phyloP scores from a whole-genome alignment of 1,140 invertebrate genomes.

The Helicoverpa zea region DNA sequence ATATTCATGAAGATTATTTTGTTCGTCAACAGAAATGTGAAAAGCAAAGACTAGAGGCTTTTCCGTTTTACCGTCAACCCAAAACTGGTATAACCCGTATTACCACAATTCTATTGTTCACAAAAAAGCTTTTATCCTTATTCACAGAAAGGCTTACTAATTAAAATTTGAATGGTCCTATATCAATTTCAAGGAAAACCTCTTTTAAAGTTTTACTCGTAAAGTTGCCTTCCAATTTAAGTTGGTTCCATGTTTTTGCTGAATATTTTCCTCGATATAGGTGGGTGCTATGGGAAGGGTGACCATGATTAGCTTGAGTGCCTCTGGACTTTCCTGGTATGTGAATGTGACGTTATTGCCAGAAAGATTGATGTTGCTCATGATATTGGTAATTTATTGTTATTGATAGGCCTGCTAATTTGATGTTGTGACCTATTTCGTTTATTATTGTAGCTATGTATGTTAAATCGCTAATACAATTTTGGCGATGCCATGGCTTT shows the following conservation, averaged over 20 bases:
- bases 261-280: constrained; percentile 63
- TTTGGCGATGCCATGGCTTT: too few relatives aligned
- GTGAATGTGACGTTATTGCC: background rate
- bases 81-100: too few relatives aligned
- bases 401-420: background rate
- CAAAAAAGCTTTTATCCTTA: too few relatives aligned
- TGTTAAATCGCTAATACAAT: too few relatives aligned
- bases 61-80: too few relatives aligned
- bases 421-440: background rate
- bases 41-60: too few relatives aligned
- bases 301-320: constrained; percentile 28
- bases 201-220: constrained; percentile 56
- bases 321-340: background rate
- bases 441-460: too few relatives aligned
- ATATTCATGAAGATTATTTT: too few relatives aligned
- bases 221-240: constrained; percentile 67
- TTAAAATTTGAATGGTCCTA: constrained; percentile 11
- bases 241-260: constrained; percentile 56
- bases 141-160: background rate
- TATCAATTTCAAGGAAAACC: constrained; percentile 34
- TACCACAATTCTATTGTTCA: too few relatives aligned
- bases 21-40: too few relatives aligned
- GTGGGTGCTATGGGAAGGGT: background rate
- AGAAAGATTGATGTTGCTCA: background rate
- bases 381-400: background rate